Base-by-base conservation (phyloP, 2,888 invertebrate species). In the Schizaphis graminum region DNA sequence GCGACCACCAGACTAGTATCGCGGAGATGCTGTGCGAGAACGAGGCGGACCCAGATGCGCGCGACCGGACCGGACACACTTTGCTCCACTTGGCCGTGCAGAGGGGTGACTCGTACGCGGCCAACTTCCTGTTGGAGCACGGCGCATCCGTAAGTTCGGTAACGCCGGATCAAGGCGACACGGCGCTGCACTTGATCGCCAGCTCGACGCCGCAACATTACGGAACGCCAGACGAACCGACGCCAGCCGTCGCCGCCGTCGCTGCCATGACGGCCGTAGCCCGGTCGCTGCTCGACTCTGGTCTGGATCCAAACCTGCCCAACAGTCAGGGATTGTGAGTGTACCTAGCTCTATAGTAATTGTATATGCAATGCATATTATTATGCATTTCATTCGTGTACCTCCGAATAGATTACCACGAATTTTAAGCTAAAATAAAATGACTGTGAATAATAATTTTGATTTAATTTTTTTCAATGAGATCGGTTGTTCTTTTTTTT, bases 21-120 rank as follows among this genome's bases (percentile, higher is more conserved):
- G 98, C 99, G 0, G 97, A 97, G 57, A 98, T 98, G 1, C 96
- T 99, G 90, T 97, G 99, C 4, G 97, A 98, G 95, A 98, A 99
- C 96, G 97, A 97, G 94, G 99, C 98, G 0, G 98, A 99, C 96
- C 97, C 99, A 0, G 98, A 98, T 95, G 97, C 98, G 0, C 97
- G 97, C 41, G 98, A 99, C 95, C 97, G 97, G 0, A 95, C 97
- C 95, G 99, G 99, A 8, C 97, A 97, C 95, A 98, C 98, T n/a
- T 96, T 99, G 26, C 96, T 99, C 61, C 98, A 99, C 95, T 97
- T 98, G 95, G 98, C 99, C 7, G 97, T 99, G 49, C 97, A 97
- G 95, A 97, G 98, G 95, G 97, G 97, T 67, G 98, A 99, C 96
- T 97, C 97, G 53, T 98, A 97, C 96, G 97, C 99, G 0, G 98